These are phyloP conservation scores for Morus bassanus DNA, from an alignment of 2,797 vertebrate genomes.

Conservation along the genomic window DNA sequence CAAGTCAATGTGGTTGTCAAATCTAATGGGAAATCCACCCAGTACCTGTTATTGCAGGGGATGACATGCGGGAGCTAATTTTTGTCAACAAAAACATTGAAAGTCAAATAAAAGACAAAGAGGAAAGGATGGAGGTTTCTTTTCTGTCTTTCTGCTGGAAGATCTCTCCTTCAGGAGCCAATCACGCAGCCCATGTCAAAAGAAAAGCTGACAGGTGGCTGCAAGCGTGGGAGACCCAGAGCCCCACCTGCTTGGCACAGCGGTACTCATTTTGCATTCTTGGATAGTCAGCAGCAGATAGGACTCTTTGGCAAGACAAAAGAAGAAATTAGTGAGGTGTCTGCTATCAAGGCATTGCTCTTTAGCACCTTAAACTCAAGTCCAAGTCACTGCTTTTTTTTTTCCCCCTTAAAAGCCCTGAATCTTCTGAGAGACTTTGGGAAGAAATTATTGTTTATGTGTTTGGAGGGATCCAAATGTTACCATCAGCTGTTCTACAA, in stretches of 20 bases:
- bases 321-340: background rate
- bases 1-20: background rate
- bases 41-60: fast-evolving
- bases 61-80: fast-evolving
- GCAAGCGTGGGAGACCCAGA: background rate
- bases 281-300: background rate
- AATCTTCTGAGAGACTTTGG: background rate
- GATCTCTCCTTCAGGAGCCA: background rate
- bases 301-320: background rate
- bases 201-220: background rate
- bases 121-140: background rate
- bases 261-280: background rate
- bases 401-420: fast-evolving
- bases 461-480: background rate
- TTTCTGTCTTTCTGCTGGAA: background rate
- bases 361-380: background rate
- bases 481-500: background rate
- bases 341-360: background rate
- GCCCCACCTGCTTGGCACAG: background rate
- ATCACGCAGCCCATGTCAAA: fast-evolving
- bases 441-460: background rate
- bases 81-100: background rate
- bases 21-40: background rate
- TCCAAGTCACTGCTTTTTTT: background rate
- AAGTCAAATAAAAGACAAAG: background rate